phyloP scores from a whole-genome alignment of 2,113 vertebrate genomes.

The Carollia perspicillata region DNA sequence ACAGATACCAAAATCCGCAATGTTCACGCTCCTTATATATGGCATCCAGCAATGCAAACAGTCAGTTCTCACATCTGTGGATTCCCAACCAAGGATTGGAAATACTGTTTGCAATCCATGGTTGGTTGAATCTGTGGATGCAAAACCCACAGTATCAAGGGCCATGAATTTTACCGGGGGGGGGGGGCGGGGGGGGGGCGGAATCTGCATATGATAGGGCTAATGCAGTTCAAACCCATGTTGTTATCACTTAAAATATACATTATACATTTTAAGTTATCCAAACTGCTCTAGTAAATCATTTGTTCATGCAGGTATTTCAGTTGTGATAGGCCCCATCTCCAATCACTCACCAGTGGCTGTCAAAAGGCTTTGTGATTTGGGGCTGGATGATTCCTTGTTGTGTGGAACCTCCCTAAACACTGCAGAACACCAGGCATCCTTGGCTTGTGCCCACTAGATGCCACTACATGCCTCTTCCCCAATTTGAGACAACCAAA shows the following conservation, averaged over 20 bases:
- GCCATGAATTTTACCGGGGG: background rate
- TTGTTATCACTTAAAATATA: no score
- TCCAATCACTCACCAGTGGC: background rate
- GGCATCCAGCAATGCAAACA: background rate
- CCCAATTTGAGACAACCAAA: background rate
- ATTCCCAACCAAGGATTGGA: background rate
- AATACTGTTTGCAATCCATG: background rate
- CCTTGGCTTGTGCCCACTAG: background rate
- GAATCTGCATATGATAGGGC: background rate
- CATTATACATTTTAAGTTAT: background rate
- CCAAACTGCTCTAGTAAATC: background rate
- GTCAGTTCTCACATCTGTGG: background rate
- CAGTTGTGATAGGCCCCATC: background rate
- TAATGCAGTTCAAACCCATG: background rate
- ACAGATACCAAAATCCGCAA: background rate
- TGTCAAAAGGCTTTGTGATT: background rate
- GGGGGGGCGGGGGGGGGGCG: no score
- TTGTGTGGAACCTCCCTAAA: background rate
- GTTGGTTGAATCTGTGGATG: background rate
- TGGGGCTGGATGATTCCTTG: background rate
- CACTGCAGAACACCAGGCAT: slow-evolving; percentile 1
- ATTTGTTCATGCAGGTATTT: background rate
- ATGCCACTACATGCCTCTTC: background rate
- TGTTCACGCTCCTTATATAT: background rate
- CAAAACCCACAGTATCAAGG: background rate